Evolutionary conservation across 2,888 invertebrate species (phyloP).

Genomic region (Callyntrura sp.): DNA sequence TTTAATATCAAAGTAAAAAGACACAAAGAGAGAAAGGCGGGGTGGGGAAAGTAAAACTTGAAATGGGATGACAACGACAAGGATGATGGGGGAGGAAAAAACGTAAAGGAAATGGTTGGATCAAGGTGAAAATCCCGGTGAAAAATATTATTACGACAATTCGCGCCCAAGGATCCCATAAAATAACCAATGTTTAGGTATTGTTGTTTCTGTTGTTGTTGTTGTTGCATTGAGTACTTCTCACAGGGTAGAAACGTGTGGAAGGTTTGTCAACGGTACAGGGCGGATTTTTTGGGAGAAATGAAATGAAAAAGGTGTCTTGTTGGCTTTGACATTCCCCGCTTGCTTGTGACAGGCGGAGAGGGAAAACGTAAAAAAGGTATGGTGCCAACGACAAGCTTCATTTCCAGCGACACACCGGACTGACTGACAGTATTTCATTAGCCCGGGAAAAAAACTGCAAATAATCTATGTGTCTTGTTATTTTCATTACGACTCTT

Average conservation of each 20-base stretch:
- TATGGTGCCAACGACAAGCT: not conserved
- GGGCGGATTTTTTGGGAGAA: conserved; percentile 27
- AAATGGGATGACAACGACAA: not conserved
- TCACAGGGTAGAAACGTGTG: too few relatives aligned
- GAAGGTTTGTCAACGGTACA: not conserved
- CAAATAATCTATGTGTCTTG: conserved; percentile 24
- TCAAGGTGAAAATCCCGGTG: conserved; percentile 46
- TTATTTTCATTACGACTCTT: not conserved
- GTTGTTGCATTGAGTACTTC: too few relatives aligned
- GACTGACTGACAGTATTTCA: conserved; percentile 74
- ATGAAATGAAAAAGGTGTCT: conserved; percentile 65
- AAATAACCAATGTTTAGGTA: not conserved
- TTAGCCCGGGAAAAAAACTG: conserved; percentile 51
- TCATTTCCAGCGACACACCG: conserved; percentile 36
- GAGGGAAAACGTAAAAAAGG: not conserved
- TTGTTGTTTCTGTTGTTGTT: not conserved
- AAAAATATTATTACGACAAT: conserved; percentile 16
- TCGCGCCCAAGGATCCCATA: not conserved
- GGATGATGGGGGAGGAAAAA: not conserved
- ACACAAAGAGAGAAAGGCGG: not conserved
- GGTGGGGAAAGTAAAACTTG: too few relatives aligned
- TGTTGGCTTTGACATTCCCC: conserved; percentile 26
- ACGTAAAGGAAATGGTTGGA: conserved; percentile 30
- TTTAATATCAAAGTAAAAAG: not conserved
- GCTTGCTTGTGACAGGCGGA: conserved; percentile 14